Evolutionary conservation across 2,888 invertebrate genomes (phyloP).

Genomic region (Plagiodera versicolora): DNA sequence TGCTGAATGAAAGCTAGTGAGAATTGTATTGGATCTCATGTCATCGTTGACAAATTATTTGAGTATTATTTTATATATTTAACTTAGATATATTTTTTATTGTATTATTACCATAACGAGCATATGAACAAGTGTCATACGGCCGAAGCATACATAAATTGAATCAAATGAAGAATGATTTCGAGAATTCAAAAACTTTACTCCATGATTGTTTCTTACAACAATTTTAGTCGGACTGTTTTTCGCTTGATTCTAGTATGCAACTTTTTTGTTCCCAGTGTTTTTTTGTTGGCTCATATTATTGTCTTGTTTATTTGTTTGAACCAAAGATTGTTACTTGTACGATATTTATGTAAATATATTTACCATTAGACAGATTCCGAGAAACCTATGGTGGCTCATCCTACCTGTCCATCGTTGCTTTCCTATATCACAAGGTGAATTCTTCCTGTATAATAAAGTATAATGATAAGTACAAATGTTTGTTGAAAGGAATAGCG

Average conservation of each 20-base stretch:
- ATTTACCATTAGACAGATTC: slow-evolving; percentile 32
- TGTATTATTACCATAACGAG: not conserved
- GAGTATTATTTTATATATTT: slow-evolving; percentile 40
- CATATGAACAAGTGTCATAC: not conserved
- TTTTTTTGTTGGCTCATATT: slow-evolving; percentile 34
- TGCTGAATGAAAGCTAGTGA: slow-evolving; percentile 25
- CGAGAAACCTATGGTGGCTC: not conserved
- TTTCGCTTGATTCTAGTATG: no score
- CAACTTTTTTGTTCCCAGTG: slow-evolving; percentile 7
- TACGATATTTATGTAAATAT: slow-evolving; percentile 53
- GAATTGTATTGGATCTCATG: slow-evolving; percentile 41
- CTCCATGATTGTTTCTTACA: not conserved
- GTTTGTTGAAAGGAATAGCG: slow-evolving; percentile 37
- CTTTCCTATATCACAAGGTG: slow-evolving; percentile 42
- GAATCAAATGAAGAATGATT: not conserved
- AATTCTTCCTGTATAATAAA: slow-evolving; percentile 54
- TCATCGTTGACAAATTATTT: slow-evolving; percentile 33
- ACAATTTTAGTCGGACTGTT: not conserved
- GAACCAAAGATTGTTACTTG: slow-evolving; percentile 48
- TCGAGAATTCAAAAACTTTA: not conserved
- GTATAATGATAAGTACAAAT: slow-evolving; percentile 54
- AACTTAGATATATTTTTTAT: not conserved
- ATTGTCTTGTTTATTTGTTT: slow-evolving; percentile 37
- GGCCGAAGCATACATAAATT: not conserved
- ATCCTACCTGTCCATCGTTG: not conserved